These are phyloP conservation scores for Tonatia bakeri DNA, from an alignment of 2,113 vertebrate species.

Conservation along the genomic window DNA sequence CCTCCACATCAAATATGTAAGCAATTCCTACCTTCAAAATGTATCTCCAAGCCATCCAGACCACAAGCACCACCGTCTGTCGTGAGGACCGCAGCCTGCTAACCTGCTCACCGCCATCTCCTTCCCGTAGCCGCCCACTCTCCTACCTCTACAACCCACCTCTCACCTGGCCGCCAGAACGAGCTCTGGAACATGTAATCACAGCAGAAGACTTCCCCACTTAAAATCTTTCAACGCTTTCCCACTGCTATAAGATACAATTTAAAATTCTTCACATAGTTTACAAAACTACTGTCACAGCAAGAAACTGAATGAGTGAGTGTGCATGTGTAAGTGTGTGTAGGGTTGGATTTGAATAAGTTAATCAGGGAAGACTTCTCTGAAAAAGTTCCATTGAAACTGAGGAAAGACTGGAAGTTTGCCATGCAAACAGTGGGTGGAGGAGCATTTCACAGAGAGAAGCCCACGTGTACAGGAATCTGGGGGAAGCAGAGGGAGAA, in stretches of 20 bases:
- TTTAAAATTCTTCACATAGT: conserved; percentile 33
- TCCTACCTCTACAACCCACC: neutral
- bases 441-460: neutral
- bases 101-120: neutral
- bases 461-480: neutral
- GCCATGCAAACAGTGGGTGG: neutral
- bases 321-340: neutral
- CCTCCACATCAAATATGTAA: neutral
- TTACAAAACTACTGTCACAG: neutral
- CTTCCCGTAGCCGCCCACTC: no score
- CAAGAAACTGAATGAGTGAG: neutral
- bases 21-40: neutral
- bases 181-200: neutral
- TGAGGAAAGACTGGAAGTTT: neutral
- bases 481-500: neutral
- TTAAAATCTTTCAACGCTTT: neutral
- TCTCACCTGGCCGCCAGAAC: neutral
- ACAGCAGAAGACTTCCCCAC: neutral
- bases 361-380: neutral
- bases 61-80: neutral
- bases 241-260: neutral
- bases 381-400: neutral
- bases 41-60: neutral
- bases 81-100: neutral
- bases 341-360: neutral